A percentile compares a stretch with the other conserved stretches of the same genome.
Conservation (phyloP, 92 coral and sea anemone genomes). For the Zoanthus sansibaricus region DNA sequence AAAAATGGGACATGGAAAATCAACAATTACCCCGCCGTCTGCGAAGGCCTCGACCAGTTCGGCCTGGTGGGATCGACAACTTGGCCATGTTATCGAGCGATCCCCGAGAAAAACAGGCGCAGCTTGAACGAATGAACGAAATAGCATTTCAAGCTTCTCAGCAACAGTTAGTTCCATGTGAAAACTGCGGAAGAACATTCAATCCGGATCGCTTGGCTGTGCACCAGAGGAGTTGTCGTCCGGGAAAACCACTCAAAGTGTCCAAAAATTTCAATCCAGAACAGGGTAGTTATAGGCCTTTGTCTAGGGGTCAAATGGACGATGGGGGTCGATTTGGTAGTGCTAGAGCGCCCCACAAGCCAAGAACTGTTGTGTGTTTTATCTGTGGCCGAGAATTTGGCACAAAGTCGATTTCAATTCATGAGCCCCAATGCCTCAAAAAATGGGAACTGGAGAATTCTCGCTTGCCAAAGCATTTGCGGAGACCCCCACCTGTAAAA, state of each 20-base stretch:
- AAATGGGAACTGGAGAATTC: slow-evolving; percentile 96
- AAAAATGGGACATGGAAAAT: slow-evolving; percentile 97
- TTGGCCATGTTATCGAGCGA: slow-evolving; percentile 69
- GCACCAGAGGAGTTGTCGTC: slow-evolving; percentile 93
- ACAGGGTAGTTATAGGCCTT: slow-evolving; percentile 22
- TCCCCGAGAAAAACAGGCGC: slow-evolving; percentile 71
- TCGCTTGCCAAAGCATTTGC: slow-evolving; percentile 82
- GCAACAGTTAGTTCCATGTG: slow-evolving; percentile 89
- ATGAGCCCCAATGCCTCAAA: slow-evolving; percentile 96
- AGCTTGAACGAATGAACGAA: slow-evolving; percentile 93
- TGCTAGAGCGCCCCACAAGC: slow-evolving; percentile 72
- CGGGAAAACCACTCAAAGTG: slow-evolving; percentile 76
- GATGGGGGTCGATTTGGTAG: slow-evolving; percentile 61
- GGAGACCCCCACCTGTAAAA: slow-evolving; percentile 88
- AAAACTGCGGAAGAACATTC: slow-evolving; percentile 94
- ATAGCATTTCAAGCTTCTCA: slow-evolving; percentile 89
- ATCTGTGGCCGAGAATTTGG: slow-evolving; percentile 99
- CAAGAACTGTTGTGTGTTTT: slow-evolving; percentile 92
- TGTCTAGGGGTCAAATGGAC: slow-evolving; percentile 55
- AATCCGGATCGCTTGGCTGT: slow-evolving; percentile 92
- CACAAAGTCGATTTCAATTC: slow-evolving; percentile 90
- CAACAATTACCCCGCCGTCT: slow-evolving; percentile 83
- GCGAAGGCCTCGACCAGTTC: slow-evolving; percentile 83
- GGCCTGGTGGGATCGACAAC: slow-evolving; percentile 84
- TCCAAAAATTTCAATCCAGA: slow-evolving; percentile 76